Conservation (phyloP, 2,113 vertebrate species). For the Nyctereutes procyonoides region DNA sequence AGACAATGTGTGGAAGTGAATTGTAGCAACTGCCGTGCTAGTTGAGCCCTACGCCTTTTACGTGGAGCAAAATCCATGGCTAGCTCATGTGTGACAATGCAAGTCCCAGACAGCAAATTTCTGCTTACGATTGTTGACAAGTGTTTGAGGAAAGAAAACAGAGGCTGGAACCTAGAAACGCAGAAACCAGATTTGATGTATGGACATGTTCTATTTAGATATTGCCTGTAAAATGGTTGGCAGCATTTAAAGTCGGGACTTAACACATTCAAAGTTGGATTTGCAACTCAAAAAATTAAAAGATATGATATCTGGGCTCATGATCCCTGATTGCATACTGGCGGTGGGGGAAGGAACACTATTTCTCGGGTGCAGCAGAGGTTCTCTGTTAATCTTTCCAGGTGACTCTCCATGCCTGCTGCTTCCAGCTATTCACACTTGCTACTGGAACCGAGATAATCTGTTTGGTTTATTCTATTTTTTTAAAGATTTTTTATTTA, state of each 20-base stretch:
- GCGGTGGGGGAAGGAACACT: background rate
- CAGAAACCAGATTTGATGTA: background rate
- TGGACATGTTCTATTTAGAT: background rate
- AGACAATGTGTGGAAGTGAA: rapidly evolving
- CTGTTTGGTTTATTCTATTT: background rate
- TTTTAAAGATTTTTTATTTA: too few relatives aligned
- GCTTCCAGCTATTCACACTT: background rate
- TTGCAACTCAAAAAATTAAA: background rate
- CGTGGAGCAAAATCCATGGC: background rate
- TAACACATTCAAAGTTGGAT: background rate
- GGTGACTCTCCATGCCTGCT: background rate
- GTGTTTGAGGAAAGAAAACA: constrained; percentile 19
- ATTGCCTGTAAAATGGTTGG: background rate
- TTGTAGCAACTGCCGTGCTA: background rate
- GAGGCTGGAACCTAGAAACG: background rate
- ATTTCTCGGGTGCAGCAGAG: background rate
- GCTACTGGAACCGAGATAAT: background rate
- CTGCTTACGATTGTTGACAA: background rate
- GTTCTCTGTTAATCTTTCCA: background rate
- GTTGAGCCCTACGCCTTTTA: background rate
- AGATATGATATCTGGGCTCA: background rate
- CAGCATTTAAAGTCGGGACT: background rate
- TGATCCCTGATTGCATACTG: background rate
- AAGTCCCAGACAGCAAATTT: background rate
- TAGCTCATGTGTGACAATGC: background rate